Conservation (phyloP, 2,113 vertebrate genomes). For the Hippocampus comes region DNA sequence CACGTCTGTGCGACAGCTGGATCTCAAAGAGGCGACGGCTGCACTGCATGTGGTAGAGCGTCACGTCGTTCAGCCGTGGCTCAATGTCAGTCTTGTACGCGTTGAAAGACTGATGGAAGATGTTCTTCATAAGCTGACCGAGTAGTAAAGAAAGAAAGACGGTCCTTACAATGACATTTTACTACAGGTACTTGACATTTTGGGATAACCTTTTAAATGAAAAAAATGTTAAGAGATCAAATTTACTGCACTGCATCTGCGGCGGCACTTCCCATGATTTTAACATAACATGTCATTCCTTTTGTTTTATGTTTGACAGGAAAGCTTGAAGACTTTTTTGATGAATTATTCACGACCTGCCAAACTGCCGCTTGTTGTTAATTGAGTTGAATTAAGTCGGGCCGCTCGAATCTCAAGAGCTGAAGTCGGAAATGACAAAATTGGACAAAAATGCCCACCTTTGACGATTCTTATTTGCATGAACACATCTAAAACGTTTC, state of each 20-base stretch:
- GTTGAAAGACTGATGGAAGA: slow-evolving; percentile 77
- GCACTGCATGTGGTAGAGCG: slow-evolving; percentile 67
- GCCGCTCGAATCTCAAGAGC: background rate
- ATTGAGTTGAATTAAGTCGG: no score
- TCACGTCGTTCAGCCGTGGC: slow-evolving; percentile 66
- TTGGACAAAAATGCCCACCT: no score
- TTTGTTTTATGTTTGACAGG: no score
- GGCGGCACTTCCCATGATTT: no score
- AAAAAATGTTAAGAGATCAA: no score
- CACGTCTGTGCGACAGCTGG: slow-evolving; percentile 68
- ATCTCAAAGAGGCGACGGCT: slow-evolving; percentile 76
- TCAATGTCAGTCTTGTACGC: slow-evolving; percentile 75
- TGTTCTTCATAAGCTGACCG: slow-evolving; percentile 76
- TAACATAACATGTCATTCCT: no score
- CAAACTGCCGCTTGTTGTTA: no score
- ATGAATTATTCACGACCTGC: no score
- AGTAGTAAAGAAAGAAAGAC: background rate
- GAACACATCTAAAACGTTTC: background rate
- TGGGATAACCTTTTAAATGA: no score
- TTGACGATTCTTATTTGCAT: background rate
- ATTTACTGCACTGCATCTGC: no score
- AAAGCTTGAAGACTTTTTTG: no score
- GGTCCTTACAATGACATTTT: background rate
- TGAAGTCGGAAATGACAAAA: background rate
- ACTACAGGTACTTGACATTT: no score